Percentiles rank a stretch among this genome's conserved stretches.
These are phyloP conservation scores for Menura novaehollandiae DNA, from an alignment of 2,113 vertebrate genomes.

Conservation along the genomic window DNA sequence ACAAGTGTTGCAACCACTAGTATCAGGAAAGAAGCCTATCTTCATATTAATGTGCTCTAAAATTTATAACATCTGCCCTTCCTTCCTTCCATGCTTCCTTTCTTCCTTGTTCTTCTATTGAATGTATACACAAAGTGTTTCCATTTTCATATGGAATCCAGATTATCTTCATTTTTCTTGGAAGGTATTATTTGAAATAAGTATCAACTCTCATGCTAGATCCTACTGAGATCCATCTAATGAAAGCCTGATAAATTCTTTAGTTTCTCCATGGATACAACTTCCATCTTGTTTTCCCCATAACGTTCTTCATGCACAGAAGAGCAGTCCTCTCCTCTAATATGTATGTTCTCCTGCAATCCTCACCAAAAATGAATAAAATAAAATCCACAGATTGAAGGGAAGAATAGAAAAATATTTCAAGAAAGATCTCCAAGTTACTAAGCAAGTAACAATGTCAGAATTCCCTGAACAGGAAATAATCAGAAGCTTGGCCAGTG, in stretches of 20 bases:
- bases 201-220: neutral
- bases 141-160: neutral
- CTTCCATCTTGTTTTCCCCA: neutral
- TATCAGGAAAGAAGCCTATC: neutral
- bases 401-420: neutral
- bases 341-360: neutral
- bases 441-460: neutral
- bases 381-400: neutral
- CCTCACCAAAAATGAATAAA: neutral
- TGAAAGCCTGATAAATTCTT: neutral
- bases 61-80: neutral
- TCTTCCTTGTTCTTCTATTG: neutral
- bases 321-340: neutral
- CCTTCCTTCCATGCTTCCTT: neutral
- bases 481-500: neutral
- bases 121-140: neutral
- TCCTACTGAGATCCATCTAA: neutral
- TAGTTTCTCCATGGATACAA: neutral
- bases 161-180: neutral
- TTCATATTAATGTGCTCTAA: neutral
- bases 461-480: neutral
- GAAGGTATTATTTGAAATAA: neutral
- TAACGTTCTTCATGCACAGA: neutral
- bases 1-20: accelerated
- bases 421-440: neutral